These are phyloP conservation scores for Tigriopus japonicus DNA, from an alignment of 1,140 invertebrate species.

Conservation along the genomic window DNA sequence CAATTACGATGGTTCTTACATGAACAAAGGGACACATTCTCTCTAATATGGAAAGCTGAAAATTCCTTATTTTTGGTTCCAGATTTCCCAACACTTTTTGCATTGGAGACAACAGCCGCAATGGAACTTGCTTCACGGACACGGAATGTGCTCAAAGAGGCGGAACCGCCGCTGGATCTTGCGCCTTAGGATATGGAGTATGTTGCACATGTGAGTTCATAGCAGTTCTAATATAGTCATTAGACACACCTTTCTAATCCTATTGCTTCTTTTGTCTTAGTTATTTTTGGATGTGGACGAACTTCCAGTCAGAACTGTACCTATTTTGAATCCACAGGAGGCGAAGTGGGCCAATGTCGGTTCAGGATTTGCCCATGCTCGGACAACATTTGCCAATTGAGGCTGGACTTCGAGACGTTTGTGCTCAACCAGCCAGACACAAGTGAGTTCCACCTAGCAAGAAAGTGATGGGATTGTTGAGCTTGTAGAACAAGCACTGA, in stretches of 20 bases:
- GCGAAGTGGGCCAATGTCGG: background rate
- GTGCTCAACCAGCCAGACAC: background rate
- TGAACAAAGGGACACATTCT: too few species aligned
- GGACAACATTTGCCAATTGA: constrained; percentile 5
- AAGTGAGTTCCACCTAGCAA: background rate
- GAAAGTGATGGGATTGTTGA: too few species aligned
- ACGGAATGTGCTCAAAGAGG: constrained; percentile 20
- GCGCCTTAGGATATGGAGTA: constrained; percentile 22
- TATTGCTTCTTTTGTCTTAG: background rate
- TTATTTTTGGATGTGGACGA: background rate
- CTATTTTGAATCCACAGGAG: background rate
- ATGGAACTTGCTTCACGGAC: constrained; percentile 42
- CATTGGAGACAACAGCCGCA: constrained; percentile 30
- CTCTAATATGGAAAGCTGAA: too few species aligned
- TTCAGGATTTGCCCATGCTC: constrained; percentile 3
- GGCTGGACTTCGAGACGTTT: constrained; percentile 7
- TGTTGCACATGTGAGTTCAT: constrained; percentile 23
- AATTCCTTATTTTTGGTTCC: too few species aligned
- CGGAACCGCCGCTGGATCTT: constrained; percentile 19
- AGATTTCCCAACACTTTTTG: constrained; percentile 24
- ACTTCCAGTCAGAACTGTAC: constrained; percentile 6
- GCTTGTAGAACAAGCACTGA: too few species aligned
- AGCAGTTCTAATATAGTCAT: too few species aligned
- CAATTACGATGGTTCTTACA: too few species aligned
- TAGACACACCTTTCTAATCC: too few species aligned